Evolutionary conservation across 1,140 invertebrate species (phyloP), one percentile per base, ranked within the genome.

Genomic region (Anoplolepis gracilipes): DNA sequence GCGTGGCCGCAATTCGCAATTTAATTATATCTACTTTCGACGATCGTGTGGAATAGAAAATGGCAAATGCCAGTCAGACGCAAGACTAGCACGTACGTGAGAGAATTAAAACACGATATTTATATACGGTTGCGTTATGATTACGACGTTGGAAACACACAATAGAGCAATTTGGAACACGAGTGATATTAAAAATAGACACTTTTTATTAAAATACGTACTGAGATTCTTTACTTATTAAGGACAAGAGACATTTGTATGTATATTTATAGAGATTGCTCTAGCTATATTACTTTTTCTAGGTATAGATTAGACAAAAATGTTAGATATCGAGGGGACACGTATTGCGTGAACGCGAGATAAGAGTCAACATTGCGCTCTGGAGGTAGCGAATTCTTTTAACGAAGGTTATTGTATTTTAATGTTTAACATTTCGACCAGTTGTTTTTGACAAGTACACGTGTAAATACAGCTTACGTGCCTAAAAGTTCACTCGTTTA

Each of bases 401-500:
- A n/a, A 82, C 46, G 78, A 85, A 90, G 81, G 84, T 87, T 85
- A 89, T 90, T 90, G 79, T 87, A 88, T 90, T 90, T 89, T 90
- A 89, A 81, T 87, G 85, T 87, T 82, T 62, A 72, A 86, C 39
- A 81, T 76, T 87, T 89, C 84, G 81, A 87, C 73, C 55, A 87
- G 87, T 87, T 90, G 79, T 87, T 90, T 89, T 87, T 89, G 81
- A 89, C 88, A 59, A 87, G 81, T 90, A 87, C 85, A 90, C 76
- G 70, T 90, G 88, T 90, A 90, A 90, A 90, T 90, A 90, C 88
- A 87, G 88, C 88, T 87, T 90, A 90, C 86, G 82, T 81, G 88
- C 82, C 79, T 88, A 84, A 86, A 89, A 72, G 77, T 89, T 57
- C 67, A 86, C 61, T 88, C 77, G 87, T 72, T 69, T 69, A 86